These are phyloP conservation scores for Solenopsis invicta DNA, from an alignment of 1,140 invertebrate genomes.

Conservation along the genomic window DNA sequence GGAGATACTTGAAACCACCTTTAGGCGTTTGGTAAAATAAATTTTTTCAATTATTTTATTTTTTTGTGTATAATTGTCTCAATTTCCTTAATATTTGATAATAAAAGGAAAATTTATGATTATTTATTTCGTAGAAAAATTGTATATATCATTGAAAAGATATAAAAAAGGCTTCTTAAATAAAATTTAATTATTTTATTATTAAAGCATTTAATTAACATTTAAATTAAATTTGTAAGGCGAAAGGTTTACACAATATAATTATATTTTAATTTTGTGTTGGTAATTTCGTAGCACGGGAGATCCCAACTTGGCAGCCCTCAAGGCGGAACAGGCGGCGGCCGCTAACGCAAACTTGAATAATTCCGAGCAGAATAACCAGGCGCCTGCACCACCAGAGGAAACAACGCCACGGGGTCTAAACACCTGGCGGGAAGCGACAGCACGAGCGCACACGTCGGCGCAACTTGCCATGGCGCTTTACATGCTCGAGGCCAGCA, in stretches of 20 bases:
- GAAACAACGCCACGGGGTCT: constrained; percentile 90
- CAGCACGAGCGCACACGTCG: constrained; percentile 93
- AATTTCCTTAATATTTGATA: not conserved
- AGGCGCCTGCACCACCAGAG: constrained; percentile 78
- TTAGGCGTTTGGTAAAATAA: constrained; percentile 91
- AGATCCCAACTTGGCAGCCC: constrained; percentile 87
- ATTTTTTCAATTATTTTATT: not conserved
- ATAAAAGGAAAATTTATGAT: constrained; percentile 2
- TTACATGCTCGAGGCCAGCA: constrained; percentile 95
- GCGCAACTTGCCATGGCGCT: constrained; percentile 96
- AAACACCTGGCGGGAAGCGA: constrained; percentile 95
- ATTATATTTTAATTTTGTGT: constrained; percentile 5
- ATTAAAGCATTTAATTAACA: constrained; percentile 13
- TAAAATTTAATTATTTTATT: constrained; percentile 1
- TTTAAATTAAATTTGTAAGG: not conserved
- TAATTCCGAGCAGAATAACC: constrained; percentile 79
- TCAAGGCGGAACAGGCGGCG: constrained; percentile 86
- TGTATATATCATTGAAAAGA: not conserved
- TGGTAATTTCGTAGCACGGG: constrained; percentile 85
- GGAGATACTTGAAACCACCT: constrained; percentile 97
- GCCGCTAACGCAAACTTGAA: constrained; percentile 82
- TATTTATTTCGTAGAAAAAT: not conserved
- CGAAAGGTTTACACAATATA: not conserved
- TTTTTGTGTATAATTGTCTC: not conserved
- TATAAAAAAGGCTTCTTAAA: not conserved